Base-by-base conservation (phyloP, 2,113 vertebrate genomes). In the Xyrauchen texanus region DNA sequence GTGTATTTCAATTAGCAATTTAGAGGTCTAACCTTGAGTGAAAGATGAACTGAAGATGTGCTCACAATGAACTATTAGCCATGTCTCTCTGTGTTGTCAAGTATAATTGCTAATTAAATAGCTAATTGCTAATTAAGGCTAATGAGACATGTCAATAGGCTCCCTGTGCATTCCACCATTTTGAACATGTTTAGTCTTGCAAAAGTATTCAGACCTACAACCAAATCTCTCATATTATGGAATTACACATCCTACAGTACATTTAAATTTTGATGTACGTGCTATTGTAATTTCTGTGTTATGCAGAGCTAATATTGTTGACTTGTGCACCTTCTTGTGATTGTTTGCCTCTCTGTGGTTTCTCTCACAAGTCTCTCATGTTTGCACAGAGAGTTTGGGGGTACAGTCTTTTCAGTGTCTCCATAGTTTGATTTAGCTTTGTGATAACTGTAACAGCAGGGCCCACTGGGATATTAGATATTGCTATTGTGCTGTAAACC, bases 61-160 rank as follows among this genome's bases (percentile, higher is more conserved):
- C 57, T 72, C 11, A 67, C 58, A 51, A 66, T 67, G 60, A 80
- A 80, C 57, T 80, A 77, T 83, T 80, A 73, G 74, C 52, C 15
- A 42, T 63, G 6, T 15, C 46, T 77, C 68, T 62, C 63, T 68
- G 6, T 72, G 55, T 47, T 42, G 63, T 53, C 58, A 9, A 46
- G 49, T 49, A 21, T 80, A 61, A 75, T 78, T 70, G 71, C 44
- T 73, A 63, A 42, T 74, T 74, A 74, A 74, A 74, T 11, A 21
- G 45, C 53, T 62, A 74, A 74, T 64, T 80, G 63, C 58, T 76
- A 76, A 72, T 62, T 80, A 65, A 63, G 72, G 68, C 75, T 69
- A 78, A 84, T 78, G 69, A 78, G 69, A 75, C 13, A 68, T 75
- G 52, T 60, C 61, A 7, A 52, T 68, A 34, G 9, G 72, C 47